Evolutionary conservation across 2,888 invertebrate genomes (phyloP).

Genomic region (Lasioglossum lativentre): DNA sequence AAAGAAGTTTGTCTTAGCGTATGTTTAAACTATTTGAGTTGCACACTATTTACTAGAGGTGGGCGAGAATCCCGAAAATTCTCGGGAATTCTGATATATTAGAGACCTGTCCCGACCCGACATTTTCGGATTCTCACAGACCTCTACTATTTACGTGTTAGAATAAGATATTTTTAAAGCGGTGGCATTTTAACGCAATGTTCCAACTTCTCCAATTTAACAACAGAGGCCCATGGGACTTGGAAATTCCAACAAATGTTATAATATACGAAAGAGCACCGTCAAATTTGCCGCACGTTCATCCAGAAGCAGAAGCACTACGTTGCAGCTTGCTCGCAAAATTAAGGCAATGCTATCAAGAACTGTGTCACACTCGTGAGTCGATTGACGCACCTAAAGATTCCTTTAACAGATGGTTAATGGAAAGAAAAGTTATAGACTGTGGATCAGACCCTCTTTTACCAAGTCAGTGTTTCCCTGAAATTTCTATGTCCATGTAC

Average conservation of each 20-base stretch:
- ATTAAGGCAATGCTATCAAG: constrained; percentile 95
- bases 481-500: constrained; percentile 97
- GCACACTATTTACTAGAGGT: not conserved
- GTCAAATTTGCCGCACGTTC: constrained; percentile 94
- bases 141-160: not conserved
- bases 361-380: constrained; percentile 96
- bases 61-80: not conserved
- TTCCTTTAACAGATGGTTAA: constrained; percentile 97
- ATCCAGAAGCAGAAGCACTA: constrained; percentile 96
- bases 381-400: constrained; percentile 98
- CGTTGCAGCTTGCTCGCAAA: constrained; percentile 93
- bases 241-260: constrained; percentile 96
- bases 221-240: constrained; percentile 94
- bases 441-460: constrained; percentile 95
- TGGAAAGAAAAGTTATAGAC: constrained; percentile 95
- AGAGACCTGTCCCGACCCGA: not conserved
- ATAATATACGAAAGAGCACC: constrained; percentile 95
- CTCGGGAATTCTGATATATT: not conserved
- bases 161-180: not conserved
- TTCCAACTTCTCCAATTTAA: constrained; percentile 27
- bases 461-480: constrained; percentile 96
- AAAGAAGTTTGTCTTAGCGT: constrained; percentile 94
- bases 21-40: constrained; percentile 71
- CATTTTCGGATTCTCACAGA: not conserved
- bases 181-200: not conserved